Evolutionary conservation across 1,140 invertebrate species (phyloP).

Genomic region (Branchinecta lindahli): DNA sequence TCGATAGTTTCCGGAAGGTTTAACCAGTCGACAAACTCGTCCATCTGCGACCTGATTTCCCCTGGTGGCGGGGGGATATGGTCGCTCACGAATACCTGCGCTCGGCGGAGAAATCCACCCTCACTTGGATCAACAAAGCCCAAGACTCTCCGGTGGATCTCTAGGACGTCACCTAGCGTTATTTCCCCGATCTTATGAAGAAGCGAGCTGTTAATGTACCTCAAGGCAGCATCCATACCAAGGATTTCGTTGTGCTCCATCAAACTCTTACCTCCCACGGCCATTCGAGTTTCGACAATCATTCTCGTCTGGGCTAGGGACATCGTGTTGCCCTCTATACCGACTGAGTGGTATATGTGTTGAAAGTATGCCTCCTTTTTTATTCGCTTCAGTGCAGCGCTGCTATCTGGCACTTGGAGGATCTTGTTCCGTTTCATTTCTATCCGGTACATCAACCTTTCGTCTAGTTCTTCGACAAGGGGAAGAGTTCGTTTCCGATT

Average conservation of each 20-base stretch:
- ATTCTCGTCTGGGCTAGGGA: slow-evolving; percentile 78
- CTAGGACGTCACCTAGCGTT: slow-evolving; percentile 67
- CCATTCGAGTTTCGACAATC: slow-evolving; percentile 81
- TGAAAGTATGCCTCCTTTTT: slow-evolving; percentile 90
- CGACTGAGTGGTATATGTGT: slow-evolving; percentile 93
- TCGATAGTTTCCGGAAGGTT: slow-evolving; percentile 68
- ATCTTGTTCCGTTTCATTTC: slow-evolving; percentile 71
- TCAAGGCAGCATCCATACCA: slow-evolving; percentile 83
- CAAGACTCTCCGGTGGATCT: slow-evolving; percentile 80
- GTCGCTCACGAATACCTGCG: slow-evolving; percentile 83
- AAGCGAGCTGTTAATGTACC: slow-evolving; percentile 84
- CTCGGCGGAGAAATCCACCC: slow-evolving; percentile 50
- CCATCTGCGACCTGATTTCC: slow-evolving; percentile 64
- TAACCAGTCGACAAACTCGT: slow-evolving; percentile 73
- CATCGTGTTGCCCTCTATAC: slow-evolving; percentile 95
- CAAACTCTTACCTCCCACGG: slow-evolving; percentile 83
- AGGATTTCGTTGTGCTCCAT: slow-evolving; percentile 93
- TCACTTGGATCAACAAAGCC: slow-evolving; percentile 82
- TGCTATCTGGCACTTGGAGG: slow-evolving; percentile 58
- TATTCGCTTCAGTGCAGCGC: slow-evolving; percentile 58
- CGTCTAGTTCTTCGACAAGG: slow-evolving; percentile 79
- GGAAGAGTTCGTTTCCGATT: slow-evolving; percentile 68
- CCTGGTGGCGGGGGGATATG: slow-evolving; percentile 71
- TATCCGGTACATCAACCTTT: slow-evolving; percentile 55
- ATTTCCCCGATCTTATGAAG: slow-evolving; percentile 49